These are phyloP conservation scores for Zele albiditarsus DNA, from an alignment of 2,888 invertebrate genomes.

Conservation along the genomic window DNA sequence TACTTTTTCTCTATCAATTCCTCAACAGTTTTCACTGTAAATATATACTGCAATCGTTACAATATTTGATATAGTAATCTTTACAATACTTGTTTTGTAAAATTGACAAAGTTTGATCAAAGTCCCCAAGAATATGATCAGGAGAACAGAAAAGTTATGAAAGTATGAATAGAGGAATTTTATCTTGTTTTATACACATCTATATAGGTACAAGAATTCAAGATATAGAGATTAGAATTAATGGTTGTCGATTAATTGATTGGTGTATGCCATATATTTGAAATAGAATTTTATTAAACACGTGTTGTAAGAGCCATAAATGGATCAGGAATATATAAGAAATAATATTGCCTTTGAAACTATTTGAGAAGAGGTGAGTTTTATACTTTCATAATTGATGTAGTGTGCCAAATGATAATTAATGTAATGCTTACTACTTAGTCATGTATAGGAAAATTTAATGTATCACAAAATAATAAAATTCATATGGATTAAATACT, in stretches of 20 bases:
- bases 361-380: neutral
- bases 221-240: neutral
- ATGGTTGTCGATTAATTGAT: neutral
- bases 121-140: constrained; percentile 22
- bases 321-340: constrained; percentile 19
- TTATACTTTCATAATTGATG: neutral
- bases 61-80: neutral
- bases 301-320: constrained; percentile 4
- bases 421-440: too few species aligned
- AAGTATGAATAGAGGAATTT: neutral
- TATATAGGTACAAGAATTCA: neutral
- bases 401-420: too few species aligned
- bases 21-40: neutral
- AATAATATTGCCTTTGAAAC: neutral
- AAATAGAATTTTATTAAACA: neutral
- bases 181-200: neutral
- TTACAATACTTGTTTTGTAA: neutral
- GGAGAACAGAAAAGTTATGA: neutral
- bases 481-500: too few species aligned
- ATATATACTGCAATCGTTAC: neutral
- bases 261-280: neutral
- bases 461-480: too few species aligned
- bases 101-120: constrained; percentile 35
- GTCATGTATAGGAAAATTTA: too few species aligned
- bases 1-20: too few species aligned